Evolutionary conservation across 1,140 invertebrate genomes (phyloP).

Genomic region (Microplitis demolitor): DNA sequence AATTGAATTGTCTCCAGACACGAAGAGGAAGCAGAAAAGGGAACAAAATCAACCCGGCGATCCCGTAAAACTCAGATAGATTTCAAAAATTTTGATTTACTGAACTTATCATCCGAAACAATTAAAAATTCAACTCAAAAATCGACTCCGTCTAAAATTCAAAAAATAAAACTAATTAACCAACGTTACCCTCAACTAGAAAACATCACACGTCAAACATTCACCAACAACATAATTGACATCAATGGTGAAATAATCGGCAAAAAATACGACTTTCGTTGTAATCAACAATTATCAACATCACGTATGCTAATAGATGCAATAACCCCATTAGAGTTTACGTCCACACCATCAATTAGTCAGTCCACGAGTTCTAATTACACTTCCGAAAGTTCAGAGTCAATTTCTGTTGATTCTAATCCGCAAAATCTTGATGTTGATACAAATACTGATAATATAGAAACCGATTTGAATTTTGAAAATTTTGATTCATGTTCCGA

Average conservation of each 20-base stretch:
- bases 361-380: background rate
- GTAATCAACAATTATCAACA: slow-evolving; percentile 44
- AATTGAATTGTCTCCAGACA: slow-evolving; percentile 14
- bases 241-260: slow-evolving; percentile 48
- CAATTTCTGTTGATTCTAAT: background rate
- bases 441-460: background rate
- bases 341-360: background rate
- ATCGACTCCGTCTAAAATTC: slow-evolving; percentile 16
- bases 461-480: background rate
- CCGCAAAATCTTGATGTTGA: too few relatives aligned
- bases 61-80: slow-evolving; percentile 34
- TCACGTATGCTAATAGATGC: slow-evolving; percentile 44
- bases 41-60: slow-evolving; percentile 19
- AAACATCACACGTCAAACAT: slow-evolving; percentile 31
- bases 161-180: slow-evolving; percentile 47
- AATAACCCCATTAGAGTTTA: slow-evolving; percentile 37
- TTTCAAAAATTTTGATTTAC: slow-evolving; percentile 44
- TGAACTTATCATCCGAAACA: slow-evolving; percentile 39
- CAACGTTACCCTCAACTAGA: slow-evolving; percentile 52
- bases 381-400: background rate
- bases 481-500: slow-evolving; percentile 8
- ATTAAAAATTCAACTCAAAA: slow-evolving; percentile 50
- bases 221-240: slow-evolving; percentile 42
- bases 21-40: slow-evolving; percentile 27
- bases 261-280: slow-evolving; percentile 56